These are phyloP conservation scores for Cynopterus brachyotis DNA, from an alignment of 2,113 vertebrate species.

Conservation along the genomic window DNA sequence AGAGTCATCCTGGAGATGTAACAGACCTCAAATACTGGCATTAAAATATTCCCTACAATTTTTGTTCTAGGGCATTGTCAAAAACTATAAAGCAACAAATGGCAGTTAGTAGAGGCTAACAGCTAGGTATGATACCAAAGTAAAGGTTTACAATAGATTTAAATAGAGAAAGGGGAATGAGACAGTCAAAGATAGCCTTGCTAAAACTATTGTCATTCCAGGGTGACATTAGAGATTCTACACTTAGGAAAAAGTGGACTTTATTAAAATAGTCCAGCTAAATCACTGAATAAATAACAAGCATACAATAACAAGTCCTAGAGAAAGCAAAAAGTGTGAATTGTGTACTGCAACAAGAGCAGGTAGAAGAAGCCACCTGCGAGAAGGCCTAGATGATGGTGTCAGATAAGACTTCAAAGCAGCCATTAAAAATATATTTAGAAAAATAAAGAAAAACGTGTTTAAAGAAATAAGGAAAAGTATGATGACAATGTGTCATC, in stretches of 20 bases:
- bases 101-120: background rate
- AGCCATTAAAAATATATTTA: background rate
- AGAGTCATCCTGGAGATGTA: background rate
- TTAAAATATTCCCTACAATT: background rate
- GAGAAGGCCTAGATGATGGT: background rate
- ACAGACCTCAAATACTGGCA: background rate
- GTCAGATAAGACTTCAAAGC: background rate
- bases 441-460: background rate
- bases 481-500: background rate
- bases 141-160: too few species aligned
- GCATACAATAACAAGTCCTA: background rate
- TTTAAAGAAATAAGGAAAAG: background rate
- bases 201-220: background rate
- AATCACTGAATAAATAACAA: background rate
- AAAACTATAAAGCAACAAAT: background rate
- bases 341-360: background rate
- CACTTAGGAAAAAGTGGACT: background rate
- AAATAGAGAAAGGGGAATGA: background rate
- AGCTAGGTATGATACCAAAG: background rate
- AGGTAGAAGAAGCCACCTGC: background rate
- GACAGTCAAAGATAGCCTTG: background rate
- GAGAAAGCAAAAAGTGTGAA: background rate
- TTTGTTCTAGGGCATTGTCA: background rate
- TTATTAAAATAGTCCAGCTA: background rate
- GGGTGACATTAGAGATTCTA: background rate